Conservation (phyloP, 2,888 invertebrate genomes). For the Andrena bicolor region DNA sequence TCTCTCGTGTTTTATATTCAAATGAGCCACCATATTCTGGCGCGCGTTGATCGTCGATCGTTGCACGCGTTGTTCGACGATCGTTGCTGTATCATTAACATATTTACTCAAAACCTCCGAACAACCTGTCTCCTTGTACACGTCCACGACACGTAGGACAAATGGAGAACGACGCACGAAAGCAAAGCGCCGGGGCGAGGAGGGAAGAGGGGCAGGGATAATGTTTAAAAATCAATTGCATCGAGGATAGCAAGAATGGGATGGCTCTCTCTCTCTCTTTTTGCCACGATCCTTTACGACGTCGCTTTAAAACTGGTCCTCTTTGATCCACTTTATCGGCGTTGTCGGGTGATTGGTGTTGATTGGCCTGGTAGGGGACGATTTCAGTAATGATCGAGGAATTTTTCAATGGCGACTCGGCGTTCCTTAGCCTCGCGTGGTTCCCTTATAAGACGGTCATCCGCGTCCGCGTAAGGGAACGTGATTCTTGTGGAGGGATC, state of each 20-base stretch:
- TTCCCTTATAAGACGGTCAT: too few relatives aligned
- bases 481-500: background rate
- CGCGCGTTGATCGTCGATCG: slow-evolving; percentile 28
- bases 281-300: slow-evolving; percentile 26
- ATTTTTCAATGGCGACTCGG: slow-evolving; percentile 5
- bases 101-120: slow-evolving; percentile 32
- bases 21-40: slow-evolving; percentile 14
- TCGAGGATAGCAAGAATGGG: slow-evolving; percentile 17
- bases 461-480: too few relatives aligned
- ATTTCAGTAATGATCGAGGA: slow-evolving; percentile 30
- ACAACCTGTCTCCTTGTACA: slow-evolving; percentile 29
- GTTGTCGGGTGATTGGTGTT: slow-evolving; percentile 11
- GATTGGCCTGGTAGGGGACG: background rate
- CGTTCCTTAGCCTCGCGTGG: background rate
- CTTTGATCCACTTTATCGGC: slow-evolving; percentile 38
- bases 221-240: slow-evolving; percentile 50
- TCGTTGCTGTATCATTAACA: slow-evolving; percentile 34
- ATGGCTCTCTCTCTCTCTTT: background rate
- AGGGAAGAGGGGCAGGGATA: background rate
- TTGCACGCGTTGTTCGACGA: slow-evolving; percentile 31
- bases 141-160: background rate
- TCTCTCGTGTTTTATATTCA: slow-evolving; percentile 34
- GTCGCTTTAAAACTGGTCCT: slow-evolving; percentile 46
- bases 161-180: background rate
- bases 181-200: background rate